Base-by-base conservation (phyloP, 1,140 invertebrate species). In the Halesus radiatus region DNA sequence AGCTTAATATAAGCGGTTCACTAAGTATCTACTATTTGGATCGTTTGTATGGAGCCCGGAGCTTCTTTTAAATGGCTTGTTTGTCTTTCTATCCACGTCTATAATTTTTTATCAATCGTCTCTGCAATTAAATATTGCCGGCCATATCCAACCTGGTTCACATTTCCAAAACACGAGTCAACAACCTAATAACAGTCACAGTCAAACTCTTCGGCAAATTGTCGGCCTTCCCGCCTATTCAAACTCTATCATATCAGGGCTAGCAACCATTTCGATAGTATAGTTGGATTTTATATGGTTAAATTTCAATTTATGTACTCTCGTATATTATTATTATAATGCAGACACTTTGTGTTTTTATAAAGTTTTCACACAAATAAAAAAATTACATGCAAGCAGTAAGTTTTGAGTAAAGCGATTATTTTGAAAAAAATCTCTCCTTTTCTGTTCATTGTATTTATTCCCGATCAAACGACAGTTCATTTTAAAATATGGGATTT, bases 81-180 rank as follows among this genome's bases (percentile, higher is more conserved):
- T 56, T 56, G n/a, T 56, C n/a, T n/a, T 56, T 8, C 54, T 56
- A 18, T 56, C 10, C 54, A 0, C n/a, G 20, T 1, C 1, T 56
- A 20, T 56, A 56, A 20, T 56, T 22, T n/a, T 64, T 64, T 64
- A 64, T 64, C 60, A 64, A 64, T 64, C 18, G 32, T 45, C 16
- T 37, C 32, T 50, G 66, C 37, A 70, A 70, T 70, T 50, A 70
- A 50, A 1, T n/a, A 70, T 70, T 70, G 37, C 5, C 37, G 66
- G 22, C 37, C 15, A 70, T 68, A 68, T 18, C n/a, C 66, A 70
- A 70, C 66, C 66, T 70, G 66, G 66, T 70, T 70, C 66, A 70
- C 66, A 20, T 70, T 52, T 70, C 66, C 66, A 20, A 70, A 70
- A 70, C 32, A 16, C 32, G 32, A 70, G 66, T 70, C 66, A 70